These are phyloP conservation scores for Tiliacea citrago DNA, from an alignment of 2,888 invertebrate genomes.

Conservation along the genomic window DNA sequence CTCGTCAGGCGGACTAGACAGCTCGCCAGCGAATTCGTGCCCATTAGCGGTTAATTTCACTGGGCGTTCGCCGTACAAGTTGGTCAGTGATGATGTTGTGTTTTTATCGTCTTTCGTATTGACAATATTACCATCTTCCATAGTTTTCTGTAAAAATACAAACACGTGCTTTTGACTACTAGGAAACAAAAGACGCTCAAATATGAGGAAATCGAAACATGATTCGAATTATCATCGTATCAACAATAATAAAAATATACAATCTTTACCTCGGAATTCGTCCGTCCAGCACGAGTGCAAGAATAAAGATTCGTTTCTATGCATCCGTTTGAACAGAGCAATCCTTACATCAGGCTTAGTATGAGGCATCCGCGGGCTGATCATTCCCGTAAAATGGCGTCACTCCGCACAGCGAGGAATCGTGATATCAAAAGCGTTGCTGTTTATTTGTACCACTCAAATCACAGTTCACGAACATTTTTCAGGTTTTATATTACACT, in stretches of 20 bases:
- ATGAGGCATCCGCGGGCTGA: constrained; percentile 90
- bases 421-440: constrained; percentile 85
- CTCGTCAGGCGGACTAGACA: constrained; percentile 75
- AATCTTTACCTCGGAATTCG: constrained; percentile 87
- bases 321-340: constrained; percentile 87
- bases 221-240: constrained; percentile 81
- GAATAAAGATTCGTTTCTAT: constrained; percentile 88
- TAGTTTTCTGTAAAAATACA: constrained; percentile 89
- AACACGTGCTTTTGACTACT: constrained; percentile 85
- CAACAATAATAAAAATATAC: constrained; percentile 76
- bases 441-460: constrained; percentile 76
- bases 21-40: constrained; percentile 80
- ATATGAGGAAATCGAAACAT: constrained; percentile 85
- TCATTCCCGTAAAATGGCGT: constrained; percentile 91
- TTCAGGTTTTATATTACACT: constrained; percentile 73
- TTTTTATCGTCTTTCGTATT: constrained; percentile 86
- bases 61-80: constrained; percentile 82
- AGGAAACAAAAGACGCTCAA: constrained; percentile 89
- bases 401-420: constrained; percentile 89
- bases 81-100: constrained; percentile 79
- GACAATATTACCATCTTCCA: constrained; percentile 90
- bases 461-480: constrained; percentile 81
- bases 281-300: constrained; percentile 90
- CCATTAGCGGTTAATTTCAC: constrained; percentile 85
- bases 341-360: constrained; percentile 89